Evolutionary conservation across 1,140 invertebrate genomes (phyloP).

Genomic region (Reticulitermes speratus): DNA sequence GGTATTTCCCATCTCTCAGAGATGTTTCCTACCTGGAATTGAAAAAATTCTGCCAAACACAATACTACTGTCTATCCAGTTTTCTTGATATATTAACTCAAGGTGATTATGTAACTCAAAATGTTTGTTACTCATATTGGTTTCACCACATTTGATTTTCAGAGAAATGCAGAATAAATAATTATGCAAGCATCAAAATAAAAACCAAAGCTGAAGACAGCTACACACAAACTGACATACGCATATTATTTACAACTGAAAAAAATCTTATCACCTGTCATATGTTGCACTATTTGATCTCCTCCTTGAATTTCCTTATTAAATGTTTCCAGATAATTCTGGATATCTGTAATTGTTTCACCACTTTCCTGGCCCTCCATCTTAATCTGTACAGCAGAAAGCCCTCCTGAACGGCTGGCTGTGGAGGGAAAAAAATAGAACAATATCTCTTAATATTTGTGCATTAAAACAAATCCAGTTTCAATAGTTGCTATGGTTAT

Average conservation of each 20-base stretch:
- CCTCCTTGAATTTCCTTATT: constrained; percentile 78
- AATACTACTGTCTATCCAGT: too few relatives aligned
- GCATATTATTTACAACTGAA: not conserved
- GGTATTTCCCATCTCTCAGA: too few relatives aligned
- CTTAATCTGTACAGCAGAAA: constrained; percentile 41
- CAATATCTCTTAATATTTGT: not conserved
- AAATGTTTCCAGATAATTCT: constrained; percentile 80
- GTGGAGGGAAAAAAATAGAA: constrained; percentile 8
- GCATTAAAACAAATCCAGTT: not conserved
- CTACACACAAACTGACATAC: not conserved
- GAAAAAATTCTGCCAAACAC: too few relatives aligned
- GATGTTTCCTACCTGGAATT: too few relatives aligned
- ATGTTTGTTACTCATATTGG: too few relatives aligned
- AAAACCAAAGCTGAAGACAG: too few relatives aligned
- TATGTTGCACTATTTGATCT: constrained; percentile 52
- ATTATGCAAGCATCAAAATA: too few relatives aligned
- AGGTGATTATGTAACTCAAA: too few relatives aligned
- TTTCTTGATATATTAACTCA: too few relatives aligned
- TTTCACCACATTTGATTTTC: too few relatives aligned
- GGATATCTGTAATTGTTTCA: constrained; percentile 72
- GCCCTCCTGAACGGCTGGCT: constrained; percentile 1
- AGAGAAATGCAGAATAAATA: too few relatives aligned
- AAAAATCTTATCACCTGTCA: constrained; percentile 49
- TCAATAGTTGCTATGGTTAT: not conserved
- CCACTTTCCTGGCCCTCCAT: constrained; percentile 43